Base-by-base conservation (phyloP, 2,888 invertebrate species). In the Pachycephus smyrnensis region DNA sequence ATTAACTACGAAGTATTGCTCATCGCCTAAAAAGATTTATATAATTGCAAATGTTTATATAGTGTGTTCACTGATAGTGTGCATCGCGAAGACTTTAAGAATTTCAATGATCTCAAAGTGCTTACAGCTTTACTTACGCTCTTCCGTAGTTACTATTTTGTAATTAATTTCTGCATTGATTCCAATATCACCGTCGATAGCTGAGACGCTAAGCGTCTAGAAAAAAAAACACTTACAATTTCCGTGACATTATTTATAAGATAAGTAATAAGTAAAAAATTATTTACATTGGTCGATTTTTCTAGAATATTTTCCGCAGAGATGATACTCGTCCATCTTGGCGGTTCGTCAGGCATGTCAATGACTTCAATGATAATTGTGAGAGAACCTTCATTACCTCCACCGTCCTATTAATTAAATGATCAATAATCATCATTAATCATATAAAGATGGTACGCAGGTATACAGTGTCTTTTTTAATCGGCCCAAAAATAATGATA, bases 141-240 rank as follows among this genome's bases (percentile, higher is more conserved):
- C 89, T 75, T 90, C 90, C 9, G 83, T 87, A 4, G 90, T 92
- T 76, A 90, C 89, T 4, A 94, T 88, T 68, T 88, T 88, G 85
- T 94, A 95, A 81, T 92, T 88, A 73, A 95, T 94, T 4, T 90
- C 87, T 79, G 92, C 92, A 84, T 94, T 91, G 76, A 95, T 92
- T 36, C 93, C 93, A 1, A 93, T 93, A 88, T 95, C 95, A 1
- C 94, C 95, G 85, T 95, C 95, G 32, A 93, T 92, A 9, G 95
- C 95, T 33, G 89, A 86, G 1, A 94, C 92, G 3, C 84, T 84
- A 86, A 94, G 94, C 69, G 68, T 77, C 90, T 90, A 69, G 11
- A 79, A 12, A 75, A 75, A 35, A 32, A 35, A 71, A 73, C 40
- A 35, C n/a, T 31, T 12, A 11, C 23, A 35, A 33, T 33, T n/a